Evolutionary conservation across 2,797 vertebrate genomes (phyloP).

Genomic region (Cuculus canorus): DNA sequence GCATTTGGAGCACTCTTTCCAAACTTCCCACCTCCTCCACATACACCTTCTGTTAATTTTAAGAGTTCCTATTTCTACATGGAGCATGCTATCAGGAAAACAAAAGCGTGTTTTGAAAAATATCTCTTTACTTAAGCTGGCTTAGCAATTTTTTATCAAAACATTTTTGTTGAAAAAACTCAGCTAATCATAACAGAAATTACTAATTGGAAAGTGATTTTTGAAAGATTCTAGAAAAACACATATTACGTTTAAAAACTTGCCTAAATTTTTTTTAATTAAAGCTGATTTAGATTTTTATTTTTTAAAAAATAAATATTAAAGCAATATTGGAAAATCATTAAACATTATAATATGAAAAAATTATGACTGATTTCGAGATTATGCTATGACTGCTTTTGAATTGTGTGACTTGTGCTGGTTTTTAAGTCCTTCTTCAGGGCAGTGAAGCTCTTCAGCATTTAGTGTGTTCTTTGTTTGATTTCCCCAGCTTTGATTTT

Average conservation of each 20-base stretch:
- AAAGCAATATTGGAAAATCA: not conserved
- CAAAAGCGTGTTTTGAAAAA: slow-evolving; percentile 27
- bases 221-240: not conserved
- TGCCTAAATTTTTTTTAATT: not conserved
- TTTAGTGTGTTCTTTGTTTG: not conserved
- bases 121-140: not conserved
- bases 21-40: slow-evolving; percentile 14
- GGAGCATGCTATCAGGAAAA: slow-evolving; percentile 26
- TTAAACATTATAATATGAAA: not conserved
- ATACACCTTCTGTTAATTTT: slow-evolving; percentile 32
- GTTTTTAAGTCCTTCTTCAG: not conserved
- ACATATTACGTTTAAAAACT: not conserved
- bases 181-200: not conserved
- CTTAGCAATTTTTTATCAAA: not conserved
- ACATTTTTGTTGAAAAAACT: not conserved
- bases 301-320: not conserved
- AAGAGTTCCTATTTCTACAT: not conserved
- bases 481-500: not conserved
- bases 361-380: not conserved
- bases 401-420: not conserved
- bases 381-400: not conserved
- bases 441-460: not conserved
- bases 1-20: slow-evolving; percentile 5
- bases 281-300: not conserved
- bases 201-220: not conserved